Base-by-base conservation (phyloP, 2,113 vertebrate genomes). In the Tetrax tetrax region DNA sequence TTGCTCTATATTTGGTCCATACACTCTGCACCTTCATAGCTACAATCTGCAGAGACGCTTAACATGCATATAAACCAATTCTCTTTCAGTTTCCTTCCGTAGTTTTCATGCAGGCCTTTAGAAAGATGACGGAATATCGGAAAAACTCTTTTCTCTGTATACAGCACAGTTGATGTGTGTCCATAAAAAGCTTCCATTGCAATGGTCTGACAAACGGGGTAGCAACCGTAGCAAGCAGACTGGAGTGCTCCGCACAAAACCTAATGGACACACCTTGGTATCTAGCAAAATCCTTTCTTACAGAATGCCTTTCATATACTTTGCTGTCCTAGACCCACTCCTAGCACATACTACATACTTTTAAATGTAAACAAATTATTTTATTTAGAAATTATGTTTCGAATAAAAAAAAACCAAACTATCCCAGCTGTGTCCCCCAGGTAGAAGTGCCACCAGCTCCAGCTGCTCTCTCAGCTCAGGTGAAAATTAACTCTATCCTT, bases 171-270 rank as follows among this genome's bases (percentile, higher is more conserved):
- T 66, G 22, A 48, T 25, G 18, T 5, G 2, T 12, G 47, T 16
- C 82, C 29, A 12, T 2, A 57, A 18, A 48, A 72, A 72, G 3
- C 15, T 37, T 54, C 17, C 12, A 12, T 64, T 33, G 18, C 17
- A 45, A 6, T 17, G 14, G 37, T 45, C 31, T 75, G 43, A 28
- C 17, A 38, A 57, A 59, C 6, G 8, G 10, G 3, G 7, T 4
- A 59, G 27, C 12, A 29, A 7, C 21, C 47, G 43, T 0, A 33
- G 23, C 28, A 77, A 57, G 5, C 18, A 71, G 18, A 45, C 21
- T 18, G 48, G 31, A 90, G 12, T 0, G 0, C 48, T 35, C 31
- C 54, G 53, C 10, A 14, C 9, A 19, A 41, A 41, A n/a, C 15
- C 13, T 9, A 29, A 14, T 1, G 3, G 23, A 17, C 23, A 43